A percentile compares a stretch with the other conserved stretches of the same genome.
phyloP scores from a whole-genome alignment of 1,140 invertebrate species.

The Cylas formicarius region DNA sequence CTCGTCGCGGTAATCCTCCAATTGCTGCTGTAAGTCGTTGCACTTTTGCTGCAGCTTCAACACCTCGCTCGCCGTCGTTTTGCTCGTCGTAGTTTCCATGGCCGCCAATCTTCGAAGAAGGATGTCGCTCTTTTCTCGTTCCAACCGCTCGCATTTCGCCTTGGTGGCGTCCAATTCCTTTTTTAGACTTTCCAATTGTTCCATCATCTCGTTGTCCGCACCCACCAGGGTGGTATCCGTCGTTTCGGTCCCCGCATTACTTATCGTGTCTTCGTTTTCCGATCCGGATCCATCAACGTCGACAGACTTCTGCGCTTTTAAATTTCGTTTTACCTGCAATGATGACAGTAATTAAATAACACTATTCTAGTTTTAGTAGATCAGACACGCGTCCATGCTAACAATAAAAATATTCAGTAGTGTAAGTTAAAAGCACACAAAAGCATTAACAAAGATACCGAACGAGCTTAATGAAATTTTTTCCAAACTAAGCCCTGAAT shows the following conservation, averaged over 20 bases:
- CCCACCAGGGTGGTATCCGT: slow-evolving; percentile 50
- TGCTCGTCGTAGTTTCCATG: slow-evolving; percentile 65
- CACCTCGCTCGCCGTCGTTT: slow-evolving; percentile 59
- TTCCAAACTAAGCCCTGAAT: no score
- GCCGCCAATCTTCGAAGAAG: slow-evolving; percentile 64
- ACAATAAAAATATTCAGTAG: no score
- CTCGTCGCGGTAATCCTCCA: slow-evolving; percentile 74
- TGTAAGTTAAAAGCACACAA: no score
- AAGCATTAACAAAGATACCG: no score
- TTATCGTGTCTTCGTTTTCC: slow-evolving; percentile 45
- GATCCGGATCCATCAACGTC: slow-evolving; percentile 30
- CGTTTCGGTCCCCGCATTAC: slow-evolving; percentile 47
- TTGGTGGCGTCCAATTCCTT: slow-evolving; percentile 56
- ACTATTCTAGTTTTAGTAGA: no score
- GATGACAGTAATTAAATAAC: no score
- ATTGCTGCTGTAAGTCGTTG: slow-evolving; percentile 67
- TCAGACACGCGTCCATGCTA: no score
- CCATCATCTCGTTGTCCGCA: slow-evolving; percentile 46
- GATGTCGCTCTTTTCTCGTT: slow-evolving; percentile 83
- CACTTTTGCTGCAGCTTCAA: slow-evolving; percentile 74
- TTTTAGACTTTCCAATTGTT: slow-evolving; percentile 60
- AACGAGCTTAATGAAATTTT: no score
- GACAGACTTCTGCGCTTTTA: slow-evolving; percentile 17
- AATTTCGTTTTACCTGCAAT: slow-evolving; percentile 32
- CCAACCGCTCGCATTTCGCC: slow-evolving; percentile 63